Evolutionary conservation across 2,888 invertebrate genomes (phyloP).

Genomic region (Brachycybe producta): DNA sequence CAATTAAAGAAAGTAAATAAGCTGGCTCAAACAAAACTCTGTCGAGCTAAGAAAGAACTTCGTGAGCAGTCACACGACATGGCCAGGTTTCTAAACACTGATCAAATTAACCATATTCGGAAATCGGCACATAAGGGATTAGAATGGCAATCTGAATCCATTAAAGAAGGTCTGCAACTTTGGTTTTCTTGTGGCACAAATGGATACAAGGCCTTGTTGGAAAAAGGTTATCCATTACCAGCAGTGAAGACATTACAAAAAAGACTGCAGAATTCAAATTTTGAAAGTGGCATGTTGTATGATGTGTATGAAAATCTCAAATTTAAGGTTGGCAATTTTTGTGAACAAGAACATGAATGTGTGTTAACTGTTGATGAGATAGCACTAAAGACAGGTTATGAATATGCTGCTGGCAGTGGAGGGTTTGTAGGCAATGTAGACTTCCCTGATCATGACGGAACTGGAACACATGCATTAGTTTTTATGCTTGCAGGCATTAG

Average conservation of each 20-base stretch:
- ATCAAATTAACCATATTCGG: neutral
- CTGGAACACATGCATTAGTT: conserved; percentile 7
- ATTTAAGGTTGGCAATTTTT: neutral
- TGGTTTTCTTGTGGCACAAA: conserved; percentile 5
- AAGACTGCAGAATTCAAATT: neutral
- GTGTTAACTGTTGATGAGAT: conserved; percentile 4
- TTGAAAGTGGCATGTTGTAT: neutral
- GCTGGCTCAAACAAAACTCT: too few relatives aligned
- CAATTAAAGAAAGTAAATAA: too few relatives aligned
- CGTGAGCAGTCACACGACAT: too few relatives aligned
- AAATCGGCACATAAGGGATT: neutral
- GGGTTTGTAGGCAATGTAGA: neutral
- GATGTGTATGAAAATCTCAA: neutral
- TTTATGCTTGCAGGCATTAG: conserved; percentile 8
- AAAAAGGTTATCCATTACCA: neutral
- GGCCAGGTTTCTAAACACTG: too few relatives aligned
- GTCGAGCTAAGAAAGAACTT: too few relatives aligned
- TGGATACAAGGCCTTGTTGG: neutral
- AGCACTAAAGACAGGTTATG: neutral
- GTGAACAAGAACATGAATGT: conserved; percentile 1
- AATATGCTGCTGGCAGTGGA: neutral
- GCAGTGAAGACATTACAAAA: neutral
- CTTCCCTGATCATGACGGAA: conserved; percentile 2
- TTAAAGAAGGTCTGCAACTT: neutral
- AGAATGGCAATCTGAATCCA: neutral